Evolutionary conservation across 2,888 invertebrate species (phyloP).

Genomic region (Thera obeliscata): DNA sequence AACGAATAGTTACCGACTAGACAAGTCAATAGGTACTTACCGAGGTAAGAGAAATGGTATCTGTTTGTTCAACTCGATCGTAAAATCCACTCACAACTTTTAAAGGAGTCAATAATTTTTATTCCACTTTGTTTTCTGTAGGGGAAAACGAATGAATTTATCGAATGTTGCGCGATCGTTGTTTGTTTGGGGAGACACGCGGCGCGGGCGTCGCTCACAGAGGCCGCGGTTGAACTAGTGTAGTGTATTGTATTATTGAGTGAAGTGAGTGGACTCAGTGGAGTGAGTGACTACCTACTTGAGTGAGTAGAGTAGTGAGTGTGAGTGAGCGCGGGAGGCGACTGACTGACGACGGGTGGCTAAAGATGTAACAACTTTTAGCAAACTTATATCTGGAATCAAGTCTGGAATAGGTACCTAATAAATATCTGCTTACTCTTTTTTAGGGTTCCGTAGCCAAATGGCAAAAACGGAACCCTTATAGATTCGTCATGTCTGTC

Average conservation of each 20-base stretch:
- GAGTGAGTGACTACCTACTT: too few species aligned
- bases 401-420: too few species aligned
- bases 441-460: too few species aligned
- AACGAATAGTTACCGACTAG: slow-evolving; percentile 28
- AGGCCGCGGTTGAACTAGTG: slow-evolving; percentile 35
- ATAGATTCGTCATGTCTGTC: too few species aligned
- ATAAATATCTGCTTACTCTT: too few species aligned
- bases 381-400: too few species aligned
- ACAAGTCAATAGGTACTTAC: slow-evolving; percentile 54
- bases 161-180: slow-evolving; percentile 45
- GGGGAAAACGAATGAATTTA: slow-evolving; percentile 73
- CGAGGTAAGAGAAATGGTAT: slow-evolving; percentile 44
- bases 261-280: background rate
- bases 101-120: slow-evolving; percentile 51
- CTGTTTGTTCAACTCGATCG: slow-evolving; percentile 27
- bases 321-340: slow-evolving; percentile 3
- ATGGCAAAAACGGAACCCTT: too few species aligned
- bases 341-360: too few species aligned
- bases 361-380: too few species aligned
- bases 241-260: too few species aligned
- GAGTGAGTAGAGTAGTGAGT: too few species aligned
- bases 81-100: slow-evolving; percentile 64
- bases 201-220: slow-evolving; percentile 25
- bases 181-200: slow-evolving; percentile 13
- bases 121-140: slow-evolving; percentile 78